Evolutionary conservation across 2,113 vertebrate genomes (phyloP).

Genomic region (Caloenas nicobarica): DNA sequence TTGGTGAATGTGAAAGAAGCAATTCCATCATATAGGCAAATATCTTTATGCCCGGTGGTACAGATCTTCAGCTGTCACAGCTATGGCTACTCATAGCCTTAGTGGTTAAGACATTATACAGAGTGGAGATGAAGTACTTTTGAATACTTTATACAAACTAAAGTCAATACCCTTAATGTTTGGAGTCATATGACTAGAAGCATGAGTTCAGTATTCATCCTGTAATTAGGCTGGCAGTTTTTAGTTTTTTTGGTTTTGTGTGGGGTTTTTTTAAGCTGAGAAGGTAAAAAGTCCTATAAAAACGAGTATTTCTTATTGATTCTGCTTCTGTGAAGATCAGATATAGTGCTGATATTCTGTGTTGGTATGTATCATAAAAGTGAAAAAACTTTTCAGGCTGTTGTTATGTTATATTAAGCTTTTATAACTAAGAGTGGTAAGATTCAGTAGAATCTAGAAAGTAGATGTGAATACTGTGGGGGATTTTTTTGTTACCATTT

Average conservation of each 20-base stretch:
- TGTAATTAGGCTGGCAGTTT: background rate
- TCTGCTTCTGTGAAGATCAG: background rate
- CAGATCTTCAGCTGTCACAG: background rate
- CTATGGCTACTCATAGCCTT: background rate
- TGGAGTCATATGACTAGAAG: constrained; percentile 39
- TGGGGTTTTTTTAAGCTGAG: background rate
- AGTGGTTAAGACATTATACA: background rate
- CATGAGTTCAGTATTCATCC: background rate
- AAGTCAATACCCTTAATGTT: background rate
- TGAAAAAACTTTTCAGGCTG: background rate
- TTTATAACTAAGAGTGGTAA: background rate
- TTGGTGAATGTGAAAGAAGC: background rate
- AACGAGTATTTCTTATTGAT: background rate
- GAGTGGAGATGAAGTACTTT: background rate
- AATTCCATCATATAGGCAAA: background rate
- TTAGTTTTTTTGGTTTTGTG: background rate
- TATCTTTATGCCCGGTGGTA: background rate
- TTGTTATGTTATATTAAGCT: background rate
- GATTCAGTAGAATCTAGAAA: background rate
- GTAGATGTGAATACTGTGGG: background rate
- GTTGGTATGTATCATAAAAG: background rate
- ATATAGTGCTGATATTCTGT: background rate
- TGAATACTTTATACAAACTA: background rate
- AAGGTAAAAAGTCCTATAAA: background rate
- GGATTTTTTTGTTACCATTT: background rate